These are phyloP conservation scores for Mythimna impura DNA, from an alignment of 2,888 invertebrate species.

Conservation along the genomic window DNA sequence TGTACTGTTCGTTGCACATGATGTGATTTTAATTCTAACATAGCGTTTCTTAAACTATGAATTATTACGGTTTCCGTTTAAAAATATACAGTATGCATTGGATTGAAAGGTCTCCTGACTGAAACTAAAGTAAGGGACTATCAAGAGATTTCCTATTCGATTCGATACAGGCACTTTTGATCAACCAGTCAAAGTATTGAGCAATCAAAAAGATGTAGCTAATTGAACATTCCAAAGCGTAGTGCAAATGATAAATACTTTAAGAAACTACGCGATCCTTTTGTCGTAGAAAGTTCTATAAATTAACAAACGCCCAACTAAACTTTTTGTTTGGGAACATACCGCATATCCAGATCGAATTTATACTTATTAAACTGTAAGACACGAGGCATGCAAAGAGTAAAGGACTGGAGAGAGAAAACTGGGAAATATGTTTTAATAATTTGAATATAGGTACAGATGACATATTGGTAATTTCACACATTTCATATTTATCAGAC, in stretches of 20 bases:
- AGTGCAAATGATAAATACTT: not conserved
- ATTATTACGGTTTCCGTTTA: conserved; percentile 3
- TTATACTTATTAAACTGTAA: conserved; percentile 10
- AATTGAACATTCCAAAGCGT: not conserved
- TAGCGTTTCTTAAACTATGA: not conserved
- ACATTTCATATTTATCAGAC: conserved; percentile 3
- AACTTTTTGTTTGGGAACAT: not conserved
- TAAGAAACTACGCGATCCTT: not conserved
- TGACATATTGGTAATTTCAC: conserved; percentile 1
- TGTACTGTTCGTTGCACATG: not conserved
- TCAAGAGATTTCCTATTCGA: not conserved
- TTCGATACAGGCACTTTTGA: not conserved
- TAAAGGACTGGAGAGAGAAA: not conserved
- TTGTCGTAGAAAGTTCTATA: not conserved
- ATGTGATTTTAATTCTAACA: not conserved
- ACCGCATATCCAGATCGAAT: not conserved
- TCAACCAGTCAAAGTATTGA: not conserved
- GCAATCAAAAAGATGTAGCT: not conserved
- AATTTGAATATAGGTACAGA: not conserved
- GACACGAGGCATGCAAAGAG: not conserved
- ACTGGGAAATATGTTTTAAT: conserved; percentile 13
- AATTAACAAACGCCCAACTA: conserved; percentile 3
- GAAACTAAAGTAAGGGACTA: not conserved
- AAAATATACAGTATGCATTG: not conserved
- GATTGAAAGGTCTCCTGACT: not conserved